Conservation (phyloP, 2,797 vertebrate genomes). For the Sparus aurata region DNA sequence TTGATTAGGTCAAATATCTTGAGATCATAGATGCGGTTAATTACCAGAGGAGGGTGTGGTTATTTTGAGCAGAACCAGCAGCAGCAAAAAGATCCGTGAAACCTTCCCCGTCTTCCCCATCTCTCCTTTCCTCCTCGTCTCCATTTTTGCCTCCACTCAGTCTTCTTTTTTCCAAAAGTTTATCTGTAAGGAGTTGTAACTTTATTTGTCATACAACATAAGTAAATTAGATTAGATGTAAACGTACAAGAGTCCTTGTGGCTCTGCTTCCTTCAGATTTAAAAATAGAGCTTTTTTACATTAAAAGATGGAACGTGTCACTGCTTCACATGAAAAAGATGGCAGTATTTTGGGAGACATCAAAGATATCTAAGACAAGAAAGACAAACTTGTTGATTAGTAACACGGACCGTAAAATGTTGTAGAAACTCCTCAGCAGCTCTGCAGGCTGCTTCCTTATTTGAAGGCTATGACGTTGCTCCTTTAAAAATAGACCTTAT, state of each 20-base stretch:
- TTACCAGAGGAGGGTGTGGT: slow-evolving; percentile 66
- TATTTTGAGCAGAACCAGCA: slow-evolving; percentile 62
- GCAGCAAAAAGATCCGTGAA: slow-evolving; percentile 33
- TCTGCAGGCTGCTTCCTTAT: slow-evolving; percentile 37
- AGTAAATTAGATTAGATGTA: not conserved
- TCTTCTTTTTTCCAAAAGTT: slow-evolving; percentile 38
- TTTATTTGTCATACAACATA: not conserved
- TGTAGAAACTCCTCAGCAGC: slow-evolving; percentile 7
- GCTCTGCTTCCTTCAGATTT: not conserved
- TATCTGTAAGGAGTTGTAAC: slow-evolving; percentile 24
- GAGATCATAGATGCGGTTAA: not conserved
- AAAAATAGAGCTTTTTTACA: not conserved
- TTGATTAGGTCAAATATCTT: too few relatives aligned
- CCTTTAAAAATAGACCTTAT: not conserved
- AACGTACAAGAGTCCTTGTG: not conserved
- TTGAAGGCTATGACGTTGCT: fast-evolving
- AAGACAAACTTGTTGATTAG: too few relatives aligned
- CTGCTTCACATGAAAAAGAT: not conserved
- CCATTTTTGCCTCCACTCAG: not conserved
- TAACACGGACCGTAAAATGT: slow-evolving; percentile 24
- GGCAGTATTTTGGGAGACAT: not conserved
- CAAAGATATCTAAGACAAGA: too few relatives aligned
- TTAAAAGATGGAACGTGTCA: not conserved
- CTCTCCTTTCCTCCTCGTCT: slow-evolving; percentile 15
- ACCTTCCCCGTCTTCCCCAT: slow-evolving; percentile 24